Base-by-base conservation (phyloP, 2,797 vertebrate genomes). In the Phalloptychus januarius region DNA sequence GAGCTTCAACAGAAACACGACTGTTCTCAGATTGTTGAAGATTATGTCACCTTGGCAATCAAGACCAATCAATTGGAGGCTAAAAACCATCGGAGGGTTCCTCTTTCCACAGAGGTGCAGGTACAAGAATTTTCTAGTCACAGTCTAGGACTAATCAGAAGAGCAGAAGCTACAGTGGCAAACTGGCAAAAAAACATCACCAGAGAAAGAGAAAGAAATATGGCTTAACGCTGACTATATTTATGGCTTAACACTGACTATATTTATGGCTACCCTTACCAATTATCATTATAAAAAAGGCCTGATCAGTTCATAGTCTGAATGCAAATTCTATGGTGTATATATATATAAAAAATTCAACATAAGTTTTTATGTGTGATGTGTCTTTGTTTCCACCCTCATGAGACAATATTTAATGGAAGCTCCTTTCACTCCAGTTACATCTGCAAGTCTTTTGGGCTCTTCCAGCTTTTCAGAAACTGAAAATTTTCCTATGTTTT, bases 41-140 rank as follows among this genome's bases (percentile, higher is more conserved):
- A 91, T 93, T 79, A 89, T 86, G 87, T 91, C 88, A 81, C 91
- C 88, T 91, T 92, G 91, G 90, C 89, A 91, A 92, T 91, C 58
- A 69, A 88, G 87, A 89, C 87, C 87, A 91, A n/a, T n/a, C n/a
- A n/a, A n/a, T n/a, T n/a, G n/a, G n/a, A n/a, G n/a, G n/a, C n/a
- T n/a, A 90, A 89, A 90, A 91, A 85, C 89, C 76, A 85, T 82
- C 87, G 91, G 87, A 84, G 84, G 86, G 85, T 90, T 91, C 75
- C 82, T 83, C 78, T 33, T 78, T 46, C 56, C 65, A 65, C 72
- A 83, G 85, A 48, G 77, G 82, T 83, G 84, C 79, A 74, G 81
- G 87, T 18, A 86, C 36, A 85, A 77, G 80, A 65, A 48, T 48
- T 6, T 45, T 1, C 44, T 15, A 36, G 58, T 33, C 31, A 61